Evolutionary conservation across 2,888 invertebrate genomes (phyloP).

Genomic region (Hydrotaea cyrtoneurina): DNA sequence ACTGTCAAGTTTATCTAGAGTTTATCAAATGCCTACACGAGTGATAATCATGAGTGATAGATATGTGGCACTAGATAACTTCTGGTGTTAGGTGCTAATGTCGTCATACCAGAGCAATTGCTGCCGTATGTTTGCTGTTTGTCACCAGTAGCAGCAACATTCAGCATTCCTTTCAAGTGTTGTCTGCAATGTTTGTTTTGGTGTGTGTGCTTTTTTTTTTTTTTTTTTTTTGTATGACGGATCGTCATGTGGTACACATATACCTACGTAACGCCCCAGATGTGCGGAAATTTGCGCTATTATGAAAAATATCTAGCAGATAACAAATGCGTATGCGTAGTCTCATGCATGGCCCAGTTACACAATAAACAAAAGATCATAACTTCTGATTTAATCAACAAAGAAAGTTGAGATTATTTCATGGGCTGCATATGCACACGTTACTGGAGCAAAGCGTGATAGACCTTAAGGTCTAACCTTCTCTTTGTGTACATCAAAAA

Average conservation of each 20-base stretch:
- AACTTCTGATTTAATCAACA: no score
- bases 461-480: no score
- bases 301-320: neutral
- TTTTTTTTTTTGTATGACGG: neutral
- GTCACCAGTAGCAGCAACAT: neutral
- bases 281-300: slow-evolving; percentile 28
- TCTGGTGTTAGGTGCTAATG: slow-evolving; percentile 36
- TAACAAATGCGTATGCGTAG: neutral
- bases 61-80: slow-evolving; percentile 25
- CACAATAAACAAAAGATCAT: neutral
- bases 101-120: slow-evolving; percentile 37
- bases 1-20: no score
- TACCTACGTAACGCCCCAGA: neutral
- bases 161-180: neutral
- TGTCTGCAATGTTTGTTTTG: slow-evolving; percentile 5
- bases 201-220: neutral
- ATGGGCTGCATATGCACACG: no score
- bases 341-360: neutral
- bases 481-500: no score
- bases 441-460: no score
- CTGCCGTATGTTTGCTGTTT: neutral
- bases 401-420: no score
- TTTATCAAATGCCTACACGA: neutral
- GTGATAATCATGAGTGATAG: neutral
- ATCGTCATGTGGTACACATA: neutral